A percentile compares a stretch with the other conserved stretches of the same genome.
phyloP scores from a whole-genome alignment of 2,113 vertebrate species.

The Xiphias gladius region DNA sequence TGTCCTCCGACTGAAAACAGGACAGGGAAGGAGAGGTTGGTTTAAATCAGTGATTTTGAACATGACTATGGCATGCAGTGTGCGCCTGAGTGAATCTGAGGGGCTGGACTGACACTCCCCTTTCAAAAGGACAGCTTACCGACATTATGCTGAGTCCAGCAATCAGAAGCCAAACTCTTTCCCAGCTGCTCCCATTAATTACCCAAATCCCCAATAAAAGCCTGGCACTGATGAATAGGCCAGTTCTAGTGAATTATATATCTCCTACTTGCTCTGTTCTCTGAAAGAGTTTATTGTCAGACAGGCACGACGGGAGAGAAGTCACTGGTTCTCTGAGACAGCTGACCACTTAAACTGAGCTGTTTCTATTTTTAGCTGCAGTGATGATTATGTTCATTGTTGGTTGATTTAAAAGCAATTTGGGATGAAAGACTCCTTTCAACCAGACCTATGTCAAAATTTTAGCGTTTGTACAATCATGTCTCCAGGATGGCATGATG shows the following conservation, averaged over 20 bases:
- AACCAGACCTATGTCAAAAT: neutral
- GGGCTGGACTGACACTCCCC: neutral
- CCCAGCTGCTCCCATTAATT: conserved; percentile 73
- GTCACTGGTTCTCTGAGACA: conserved; percentile 22
- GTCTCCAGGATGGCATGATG: neutral
- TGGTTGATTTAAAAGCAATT: conserved; percentile 23
- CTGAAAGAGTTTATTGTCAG: conserved; percentile 35
- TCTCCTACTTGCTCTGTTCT: conserved; percentile 30
- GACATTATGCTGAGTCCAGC: conserved; percentile 56
- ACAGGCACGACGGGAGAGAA: conserved; percentile 25
- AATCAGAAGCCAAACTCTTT: conserved; percentile 50
- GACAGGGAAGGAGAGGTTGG: neutral
- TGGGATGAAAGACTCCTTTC: neutral
- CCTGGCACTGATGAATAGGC: conserved; percentile 60
- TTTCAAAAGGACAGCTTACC: conserved; percentile 49
- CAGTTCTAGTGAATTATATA: conserved; percentile 41
- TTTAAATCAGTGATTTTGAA: conserved; percentile 25
- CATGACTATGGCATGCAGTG: neutral
- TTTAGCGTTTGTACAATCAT: neutral
- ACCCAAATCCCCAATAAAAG: conserved; percentile 71
- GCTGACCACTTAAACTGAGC: conserved; percentile 50
- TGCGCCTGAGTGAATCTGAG: neutral
- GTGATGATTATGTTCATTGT: neutral
- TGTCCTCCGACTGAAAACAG: neutral
- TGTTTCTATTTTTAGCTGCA: conserved; percentile 32